phyloP scores from a whole-genome alignment of 2,888 invertebrate genomes.

The Hypena proboscidalis region DNA sequence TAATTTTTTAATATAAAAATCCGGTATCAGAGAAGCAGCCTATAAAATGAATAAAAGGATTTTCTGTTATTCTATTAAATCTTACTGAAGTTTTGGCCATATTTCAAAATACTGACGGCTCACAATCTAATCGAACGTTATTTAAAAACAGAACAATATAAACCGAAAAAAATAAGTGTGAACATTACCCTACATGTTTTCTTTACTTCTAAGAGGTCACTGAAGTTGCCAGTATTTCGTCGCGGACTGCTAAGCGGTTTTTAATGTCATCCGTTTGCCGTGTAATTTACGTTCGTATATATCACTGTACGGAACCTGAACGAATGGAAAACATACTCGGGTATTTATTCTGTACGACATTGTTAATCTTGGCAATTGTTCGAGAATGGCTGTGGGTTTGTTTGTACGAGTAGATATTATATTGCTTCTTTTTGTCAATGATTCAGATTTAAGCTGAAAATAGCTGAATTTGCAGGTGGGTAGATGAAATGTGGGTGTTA shows the following conservation, averaged over 20 bases:
- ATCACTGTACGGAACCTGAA: conserved; percentile 48
- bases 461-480: no score
- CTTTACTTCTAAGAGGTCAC: conserved; percentile 52
- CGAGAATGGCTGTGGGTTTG: no score
- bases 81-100: no score
- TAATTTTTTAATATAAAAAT: no score
- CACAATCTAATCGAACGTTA: neutral
- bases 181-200: conserved; percentile 21
- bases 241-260: conserved; percentile 70
- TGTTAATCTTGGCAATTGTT: conserved; percentile 6
- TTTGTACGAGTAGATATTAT: no score
- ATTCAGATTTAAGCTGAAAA: no score
- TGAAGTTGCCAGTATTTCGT: conserved; percentile 56
- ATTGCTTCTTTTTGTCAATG: no score
- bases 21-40: no score
- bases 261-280: conserved; percentile 69
- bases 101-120: no score
- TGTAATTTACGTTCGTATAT: conserved; percentile 63
- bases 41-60: no score
- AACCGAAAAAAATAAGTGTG: conserved; percentile 10
- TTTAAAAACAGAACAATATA: conserved; percentile 4
- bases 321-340: conserved; percentile 38
- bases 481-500: no score
- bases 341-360: conserved; percentile 24
- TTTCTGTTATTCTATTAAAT: no score